Evolutionary conservation across 2,888 invertebrate species (phyloP).

Genomic region (Ennomos erosarius): DNA sequence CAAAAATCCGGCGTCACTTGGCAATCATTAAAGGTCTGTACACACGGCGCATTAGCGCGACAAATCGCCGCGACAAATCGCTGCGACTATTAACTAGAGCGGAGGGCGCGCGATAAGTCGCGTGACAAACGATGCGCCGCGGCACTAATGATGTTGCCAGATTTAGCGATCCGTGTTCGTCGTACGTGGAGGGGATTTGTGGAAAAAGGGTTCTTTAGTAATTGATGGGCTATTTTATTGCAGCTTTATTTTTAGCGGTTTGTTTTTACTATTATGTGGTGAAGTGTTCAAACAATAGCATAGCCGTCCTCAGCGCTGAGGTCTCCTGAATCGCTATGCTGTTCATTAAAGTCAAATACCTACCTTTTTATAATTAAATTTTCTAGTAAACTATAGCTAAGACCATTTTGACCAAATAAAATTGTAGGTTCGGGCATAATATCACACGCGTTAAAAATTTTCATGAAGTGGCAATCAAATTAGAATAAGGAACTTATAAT

Average conservation of each 20-base stretch:
- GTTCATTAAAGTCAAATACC: too few species aligned
- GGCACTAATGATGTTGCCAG: conserved; percentile 61
- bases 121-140: conserved; percentile 62
- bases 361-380: too few species aligned
- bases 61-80: conserved; percentile 64
- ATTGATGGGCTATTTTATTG: not conserved
- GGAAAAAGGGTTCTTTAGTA: conserved; percentile 34
- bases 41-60: conserved; percentile 49
- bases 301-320: too few species aligned
- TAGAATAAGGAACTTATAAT: too few species aligned
- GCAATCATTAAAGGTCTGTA: conserved; percentile 45
- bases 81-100: conserved; percentile 56
- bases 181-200: conserved; percentile 25
- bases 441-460: too few species aligned
- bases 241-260: conserved; percentile 7
- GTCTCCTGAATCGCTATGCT: too few species aligned
- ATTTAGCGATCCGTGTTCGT: conserved; percentile 40
- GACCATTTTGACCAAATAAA: too few species aligned
- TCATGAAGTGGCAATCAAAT: too few species aligned
- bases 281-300: too few species aligned
- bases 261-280: not conserved
- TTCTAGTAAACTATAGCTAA: too few species aligned
- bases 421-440: too few species aligned
- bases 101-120: conserved; percentile 65
- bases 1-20: conserved; percentile 25